These are phyloP conservation scores for Actenoides lindsayi DNA, from an alignment of 2,113 vertebrate genomes.

Conservation along the genomic window DNA sequence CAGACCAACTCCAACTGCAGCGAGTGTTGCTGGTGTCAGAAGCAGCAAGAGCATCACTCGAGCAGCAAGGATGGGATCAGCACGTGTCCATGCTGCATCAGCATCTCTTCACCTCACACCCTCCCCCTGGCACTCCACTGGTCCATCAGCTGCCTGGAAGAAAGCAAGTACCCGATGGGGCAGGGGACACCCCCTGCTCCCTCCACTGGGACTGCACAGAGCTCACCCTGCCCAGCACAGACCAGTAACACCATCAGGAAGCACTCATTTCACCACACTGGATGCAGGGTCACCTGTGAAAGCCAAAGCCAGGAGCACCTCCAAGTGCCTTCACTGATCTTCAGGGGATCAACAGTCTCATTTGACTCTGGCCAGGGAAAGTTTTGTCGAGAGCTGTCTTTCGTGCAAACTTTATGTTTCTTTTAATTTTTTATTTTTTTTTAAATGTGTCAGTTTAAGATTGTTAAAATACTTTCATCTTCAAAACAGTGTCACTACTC, in stretches of 20 bases:
- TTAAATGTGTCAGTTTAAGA: constrained; percentile 40
- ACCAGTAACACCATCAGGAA: background rate
- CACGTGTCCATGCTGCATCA: background rate
- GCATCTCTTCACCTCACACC: background rate
- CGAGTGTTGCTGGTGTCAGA: background rate
- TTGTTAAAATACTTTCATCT: constrained; percentile 56
- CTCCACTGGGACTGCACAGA: fast-evolving
- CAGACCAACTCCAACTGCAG: background rate
- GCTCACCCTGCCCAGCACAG: background rate
- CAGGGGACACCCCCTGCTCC: background rate
- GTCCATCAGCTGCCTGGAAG: background rate
- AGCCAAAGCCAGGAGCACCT: background rate
- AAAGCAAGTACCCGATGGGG: no score
- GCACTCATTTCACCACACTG: fast-evolving
- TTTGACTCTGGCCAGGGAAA: background rate
- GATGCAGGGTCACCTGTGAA: background rate
- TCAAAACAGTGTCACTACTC: constrained; percentile 51
- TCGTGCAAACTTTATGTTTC: background rate
- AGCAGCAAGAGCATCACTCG: background rate
- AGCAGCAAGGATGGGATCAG: background rate
- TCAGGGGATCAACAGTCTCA: fast-evolving
- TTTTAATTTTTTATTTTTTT: background rate
- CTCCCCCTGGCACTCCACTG: background rate
- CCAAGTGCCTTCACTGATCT: background rate
- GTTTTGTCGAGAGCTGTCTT: background rate